These are phyloP conservation scores for Seriola aureovittata DNA, from an alignment of 2,113 vertebrate species.

Conservation along the genomic window DNA sequence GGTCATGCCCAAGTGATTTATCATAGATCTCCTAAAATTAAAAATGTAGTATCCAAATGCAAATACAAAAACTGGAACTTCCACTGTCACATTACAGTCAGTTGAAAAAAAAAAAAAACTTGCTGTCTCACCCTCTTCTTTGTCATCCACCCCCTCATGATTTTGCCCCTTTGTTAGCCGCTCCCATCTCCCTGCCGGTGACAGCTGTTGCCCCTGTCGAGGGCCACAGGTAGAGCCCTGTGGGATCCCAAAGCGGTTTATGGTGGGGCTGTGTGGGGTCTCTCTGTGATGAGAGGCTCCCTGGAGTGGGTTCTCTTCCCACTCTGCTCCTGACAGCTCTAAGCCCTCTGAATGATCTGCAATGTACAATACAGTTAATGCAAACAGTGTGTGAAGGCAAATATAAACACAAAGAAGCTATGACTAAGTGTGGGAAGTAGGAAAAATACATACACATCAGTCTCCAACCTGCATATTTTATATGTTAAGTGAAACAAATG, in stretches of 20 bases:
- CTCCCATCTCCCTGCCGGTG: constrained; percentile 5
- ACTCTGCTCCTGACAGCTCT: constrained; percentile 27
- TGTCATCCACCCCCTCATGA: not conserved
- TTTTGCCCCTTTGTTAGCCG: not conserved
- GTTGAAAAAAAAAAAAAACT: not conserved
- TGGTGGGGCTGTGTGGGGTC: not conserved
- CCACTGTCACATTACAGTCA: not conserved
- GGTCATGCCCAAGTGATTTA: not conserved
- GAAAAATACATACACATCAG: not conserved
- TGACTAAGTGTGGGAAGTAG: not conserved
- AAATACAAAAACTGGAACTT: not conserved
- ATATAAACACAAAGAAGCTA: not conserved
- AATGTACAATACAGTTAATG: not conserved
- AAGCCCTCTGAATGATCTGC: constrained; percentile 35
- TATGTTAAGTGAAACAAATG: not conserved
- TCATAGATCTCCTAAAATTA: not conserved
- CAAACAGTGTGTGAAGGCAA: not conserved
- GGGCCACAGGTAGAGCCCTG: not conserved
- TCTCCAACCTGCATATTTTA: not conserved
- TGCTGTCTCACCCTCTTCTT: constrained; percentile 48
- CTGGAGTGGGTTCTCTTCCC: constrained; percentile 35
- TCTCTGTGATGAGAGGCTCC: not conserved
- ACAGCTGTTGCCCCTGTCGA: constrained; percentile 11
- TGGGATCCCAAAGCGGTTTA: not conserved
- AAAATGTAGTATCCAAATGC: not conserved